phyloP scores from a whole-genome alignment of 1,140 invertebrate species.

The Goniozus legneri region DNA sequence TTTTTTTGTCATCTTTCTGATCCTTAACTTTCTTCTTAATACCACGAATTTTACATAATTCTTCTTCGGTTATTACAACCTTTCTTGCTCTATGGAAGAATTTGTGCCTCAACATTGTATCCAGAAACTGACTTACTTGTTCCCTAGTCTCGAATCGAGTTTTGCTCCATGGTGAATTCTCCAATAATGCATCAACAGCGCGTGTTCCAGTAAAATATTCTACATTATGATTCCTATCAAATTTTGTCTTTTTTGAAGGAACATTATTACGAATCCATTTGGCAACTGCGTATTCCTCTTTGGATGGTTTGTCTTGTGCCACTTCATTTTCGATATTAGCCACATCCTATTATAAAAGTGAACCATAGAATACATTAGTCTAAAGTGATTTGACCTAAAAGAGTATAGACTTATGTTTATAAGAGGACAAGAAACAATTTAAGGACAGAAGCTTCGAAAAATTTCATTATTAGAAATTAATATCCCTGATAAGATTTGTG shows the following conservation, averaged over 20 bases:
- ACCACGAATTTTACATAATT: conserved; percentile 54
- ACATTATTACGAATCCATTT: conserved; percentile 93
- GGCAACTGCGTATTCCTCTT: conserved; percentile 89
- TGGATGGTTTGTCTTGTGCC: conserved; percentile 71
- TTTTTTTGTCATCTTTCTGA: conserved; percentile 57
- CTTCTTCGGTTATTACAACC: conserved; percentile 54
- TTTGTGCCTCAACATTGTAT: conserved; percentile 86
- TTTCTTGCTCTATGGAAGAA: conserved; percentile 94
- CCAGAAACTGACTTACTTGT: conserved; percentile 76
- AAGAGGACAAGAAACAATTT: too few relatives aligned
- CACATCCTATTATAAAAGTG: conserved; percentile 55
- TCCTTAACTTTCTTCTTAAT: conserved; percentile 69
- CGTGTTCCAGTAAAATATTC: conserved; percentile 94
- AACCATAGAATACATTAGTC: neutral
- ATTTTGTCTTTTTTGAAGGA: conserved; percentile 91
- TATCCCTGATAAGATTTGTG: too few relatives aligned
- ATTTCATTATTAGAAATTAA: too few relatives aligned
- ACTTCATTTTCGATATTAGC: conserved; percentile 52
- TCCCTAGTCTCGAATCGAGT: conserved; percentile 79
- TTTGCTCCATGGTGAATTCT: conserved; percentile 84
- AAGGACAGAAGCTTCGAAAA: too few relatives aligned
- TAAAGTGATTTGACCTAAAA: too few relatives aligned
- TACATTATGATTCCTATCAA: conserved; percentile 86
- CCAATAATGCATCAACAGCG: conserved; percentile 86
- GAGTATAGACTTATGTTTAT: too few relatives aligned